These are phyloP conservation scores for Lithodes maja DNA, from an alignment of 2,888 invertebrate genomes.

Conservation along the genomic window DNA sequence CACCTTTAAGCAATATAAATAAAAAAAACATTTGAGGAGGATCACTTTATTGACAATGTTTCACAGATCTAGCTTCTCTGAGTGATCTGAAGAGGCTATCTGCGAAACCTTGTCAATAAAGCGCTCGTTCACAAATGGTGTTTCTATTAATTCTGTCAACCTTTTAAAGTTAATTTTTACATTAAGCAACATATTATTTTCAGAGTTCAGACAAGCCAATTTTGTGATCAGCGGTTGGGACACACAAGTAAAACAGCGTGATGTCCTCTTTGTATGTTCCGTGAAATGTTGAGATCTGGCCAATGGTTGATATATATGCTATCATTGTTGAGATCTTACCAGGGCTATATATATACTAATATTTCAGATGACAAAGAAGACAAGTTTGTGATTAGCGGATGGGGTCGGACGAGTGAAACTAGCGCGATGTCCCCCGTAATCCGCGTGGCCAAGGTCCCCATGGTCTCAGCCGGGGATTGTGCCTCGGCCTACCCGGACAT, in stretches of 20 bases:
- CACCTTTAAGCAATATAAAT: no score
- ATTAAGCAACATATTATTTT: no score
- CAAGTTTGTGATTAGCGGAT: slow-evolving; percentile 5
- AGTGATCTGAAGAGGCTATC: no score
- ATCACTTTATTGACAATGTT: no score
- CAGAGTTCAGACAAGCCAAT: no score
- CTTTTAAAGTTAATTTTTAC: no score
- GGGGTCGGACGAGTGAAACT: slow-evolving; percentile 13
- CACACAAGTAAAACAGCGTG: no score
- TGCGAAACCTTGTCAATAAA: no score
- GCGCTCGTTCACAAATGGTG: no score
- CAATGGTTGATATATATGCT: background rate
- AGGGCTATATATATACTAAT: background rate
- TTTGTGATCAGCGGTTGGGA: background rate
- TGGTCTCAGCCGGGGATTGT: slow-evolving; percentile 5
- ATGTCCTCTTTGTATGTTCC: background rate
- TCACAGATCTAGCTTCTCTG: no score
- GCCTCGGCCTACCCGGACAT: background rate
- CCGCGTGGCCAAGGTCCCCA: slow-evolving; percentile 5
- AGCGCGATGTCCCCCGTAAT: slow-evolving; percentile 5
- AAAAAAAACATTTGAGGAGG: no score
- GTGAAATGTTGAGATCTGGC: background rate
- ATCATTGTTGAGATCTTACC: background rate
- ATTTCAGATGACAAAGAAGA: background rate
- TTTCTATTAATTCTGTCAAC: no score